Evolutionary conservation across 2,797 vertebrate genomes (phyloP).

Genomic region (Argya squamiceps): DNA sequence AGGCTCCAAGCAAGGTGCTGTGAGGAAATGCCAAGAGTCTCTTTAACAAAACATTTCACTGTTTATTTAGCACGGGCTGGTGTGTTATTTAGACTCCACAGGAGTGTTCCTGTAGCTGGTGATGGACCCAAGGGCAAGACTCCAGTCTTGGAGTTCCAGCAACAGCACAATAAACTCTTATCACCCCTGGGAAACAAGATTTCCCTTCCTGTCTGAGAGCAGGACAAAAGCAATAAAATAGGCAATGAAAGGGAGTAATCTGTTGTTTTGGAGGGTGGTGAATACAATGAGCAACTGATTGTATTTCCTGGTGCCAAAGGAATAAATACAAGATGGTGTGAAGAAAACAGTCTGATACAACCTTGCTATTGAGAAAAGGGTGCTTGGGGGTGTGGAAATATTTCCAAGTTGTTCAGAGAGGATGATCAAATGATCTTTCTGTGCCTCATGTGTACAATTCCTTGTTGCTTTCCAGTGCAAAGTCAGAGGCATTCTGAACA

Average conservation of each 20-base stretch:
- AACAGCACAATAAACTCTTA: background rate
- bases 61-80: background rate
- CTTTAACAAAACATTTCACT: background rate
- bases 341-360: background rate
- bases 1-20: background rate
- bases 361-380: background rate
- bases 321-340: background rate
- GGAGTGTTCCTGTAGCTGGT: background rate
- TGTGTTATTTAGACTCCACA: background rate
- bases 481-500: background rate
- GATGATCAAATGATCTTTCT: background rate
- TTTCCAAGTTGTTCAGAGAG: background rate
- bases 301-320: background rate
- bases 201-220: background rate
- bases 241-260: background rate
- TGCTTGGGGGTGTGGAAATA: background rate
- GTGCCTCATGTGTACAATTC: background rate
- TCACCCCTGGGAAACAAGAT: background rate
- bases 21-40: background rate
- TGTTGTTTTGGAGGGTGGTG: background rate
- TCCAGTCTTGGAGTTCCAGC: background rate
- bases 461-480: background rate
- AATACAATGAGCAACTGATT: background rate
- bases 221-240: background rate
- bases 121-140: background rate